Percentiles rank a stretch among this genome's conserved stretches.
These are phyloP conservation scores for Scomber japonicus DNA, from an alignment of 2,113 vertebrate genomes.

Conservation along the genomic window DNA sequence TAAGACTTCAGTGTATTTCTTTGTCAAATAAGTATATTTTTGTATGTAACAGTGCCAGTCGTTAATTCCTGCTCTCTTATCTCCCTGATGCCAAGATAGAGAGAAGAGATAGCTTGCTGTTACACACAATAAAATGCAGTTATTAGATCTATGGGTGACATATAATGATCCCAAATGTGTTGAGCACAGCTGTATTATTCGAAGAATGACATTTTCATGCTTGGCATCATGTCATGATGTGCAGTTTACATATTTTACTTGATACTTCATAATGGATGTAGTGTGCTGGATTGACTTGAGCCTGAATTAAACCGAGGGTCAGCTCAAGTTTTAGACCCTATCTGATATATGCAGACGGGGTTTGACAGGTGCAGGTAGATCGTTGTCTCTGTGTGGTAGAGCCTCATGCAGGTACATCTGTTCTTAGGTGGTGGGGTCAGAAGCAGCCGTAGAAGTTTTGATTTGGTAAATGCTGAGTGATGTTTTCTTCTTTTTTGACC, in stretches of 20 bases:
- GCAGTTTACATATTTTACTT: constrained; percentile 68
- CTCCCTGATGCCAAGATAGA: neutral
- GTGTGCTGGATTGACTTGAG: constrained; percentile 3
- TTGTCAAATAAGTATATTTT: neutral
- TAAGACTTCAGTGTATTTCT: neutral
- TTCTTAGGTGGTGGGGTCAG: constrained; percentile 14
- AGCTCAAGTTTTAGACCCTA: constrained; percentile 8
- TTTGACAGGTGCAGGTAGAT: constrained; percentile 50
- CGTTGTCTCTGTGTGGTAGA: constrained; percentile 11
- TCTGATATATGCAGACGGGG: constrained; percentile 25
- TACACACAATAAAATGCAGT: neutral
- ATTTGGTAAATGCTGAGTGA: constrained; percentile 51
- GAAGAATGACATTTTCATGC: constrained; percentile 13
- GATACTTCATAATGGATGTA: constrained; percentile 21
- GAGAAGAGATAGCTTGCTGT: constrained; percentile 5
- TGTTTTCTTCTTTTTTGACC: constrained; percentile 4
- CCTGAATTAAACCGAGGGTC: constrained; percentile 31
- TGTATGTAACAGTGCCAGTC: neutral
- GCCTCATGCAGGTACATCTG: constrained; percentile 63
- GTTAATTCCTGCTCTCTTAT: constrained; percentile 10
- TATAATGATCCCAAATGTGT: neutral
- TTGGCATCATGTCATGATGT: constrained; percentile 28
- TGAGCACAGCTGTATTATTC: constrained; percentile 31
- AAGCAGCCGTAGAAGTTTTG: constrained; percentile 43
- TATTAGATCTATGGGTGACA: constrained; percentile 29